Evolutionary conservation across 2,888 invertebrate genomes (phyloP).

Genomic region (Eristalinus aeneus): DNA sequence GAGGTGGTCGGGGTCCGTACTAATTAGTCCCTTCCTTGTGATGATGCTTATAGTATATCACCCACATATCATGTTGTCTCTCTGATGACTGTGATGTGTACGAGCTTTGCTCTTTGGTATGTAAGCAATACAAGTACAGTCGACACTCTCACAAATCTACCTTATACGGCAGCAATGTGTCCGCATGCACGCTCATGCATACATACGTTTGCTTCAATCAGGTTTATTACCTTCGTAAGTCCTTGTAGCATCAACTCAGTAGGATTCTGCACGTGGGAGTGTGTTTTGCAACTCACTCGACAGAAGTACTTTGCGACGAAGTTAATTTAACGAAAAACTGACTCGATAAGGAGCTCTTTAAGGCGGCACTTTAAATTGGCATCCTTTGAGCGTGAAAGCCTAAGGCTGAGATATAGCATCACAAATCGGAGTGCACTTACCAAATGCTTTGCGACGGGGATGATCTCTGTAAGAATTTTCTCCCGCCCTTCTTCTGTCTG

Average conservation of each 20-base stretch:
- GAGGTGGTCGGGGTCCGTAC: neutral
- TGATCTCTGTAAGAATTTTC: neutral
- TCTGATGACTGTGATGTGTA: neutral
- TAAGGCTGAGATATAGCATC: conserved; percentile 15
- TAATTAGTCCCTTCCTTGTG: conserved; percentile 39
- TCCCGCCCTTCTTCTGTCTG: neutral
- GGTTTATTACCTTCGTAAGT: conserved; percentile 49
- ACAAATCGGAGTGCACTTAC: neutral
- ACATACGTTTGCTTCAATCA: conserved; percentile 31
- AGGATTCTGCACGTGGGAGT: neutral
- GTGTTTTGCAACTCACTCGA: neutral
- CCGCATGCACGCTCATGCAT: neutral
- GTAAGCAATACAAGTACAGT: conserved; percentile 20
- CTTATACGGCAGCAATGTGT: neutral
- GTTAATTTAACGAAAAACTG: conserved; percentile 62
- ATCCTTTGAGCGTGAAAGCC: conserved; percentile 44
- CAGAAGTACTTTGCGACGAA: conserved; percentile 40
- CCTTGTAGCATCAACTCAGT: conserved; percentile 2
- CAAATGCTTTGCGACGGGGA: neutral
- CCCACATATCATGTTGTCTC: neutral
- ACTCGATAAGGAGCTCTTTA: conserved; percentile 49
- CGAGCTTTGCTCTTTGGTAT: conserved; percentile 4
- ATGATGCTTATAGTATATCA: neutral
- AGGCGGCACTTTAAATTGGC: conserved; percentile 34
- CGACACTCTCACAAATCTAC: conserved; percentile 13